These are phyloP conservation scores for Drosophila mulleri DNA, from an alignment of 2,888 invertebrate genomes.

Conservation along the genomic window DNA sequence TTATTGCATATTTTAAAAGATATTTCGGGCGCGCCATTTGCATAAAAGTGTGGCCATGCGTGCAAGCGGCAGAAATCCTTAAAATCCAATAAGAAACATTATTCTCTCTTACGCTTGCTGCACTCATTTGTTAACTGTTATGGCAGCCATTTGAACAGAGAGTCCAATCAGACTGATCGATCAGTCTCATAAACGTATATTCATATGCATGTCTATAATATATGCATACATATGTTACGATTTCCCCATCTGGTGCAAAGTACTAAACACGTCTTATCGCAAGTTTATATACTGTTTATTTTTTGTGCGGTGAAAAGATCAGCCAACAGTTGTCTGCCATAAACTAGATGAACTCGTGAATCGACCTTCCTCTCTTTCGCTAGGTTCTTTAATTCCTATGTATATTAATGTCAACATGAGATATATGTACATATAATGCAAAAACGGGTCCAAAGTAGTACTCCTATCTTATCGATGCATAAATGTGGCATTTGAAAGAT, in stretches of 20 bases:
- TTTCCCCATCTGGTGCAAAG: neutral
- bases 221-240: neutral
- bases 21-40: neutral
- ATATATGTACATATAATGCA: neutral
- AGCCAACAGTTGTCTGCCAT: neutral
- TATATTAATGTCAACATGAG: neutral
- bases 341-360: neutral
- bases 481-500: neutral
- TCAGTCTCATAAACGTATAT: neutral
- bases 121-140: neutral
- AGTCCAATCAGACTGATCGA: neutral
- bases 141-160: neutral
- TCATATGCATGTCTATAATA: neutral
- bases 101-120: neutral
- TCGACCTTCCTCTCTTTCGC: neutral
- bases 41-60: conserved; percentile 2
- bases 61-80: neutral
- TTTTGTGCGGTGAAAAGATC: neutral
- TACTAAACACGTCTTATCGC: neutral
- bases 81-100: no score
- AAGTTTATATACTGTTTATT: neutral
- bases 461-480: conserved; percentile 2
- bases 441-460: neutral
- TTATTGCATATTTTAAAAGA: neutral
- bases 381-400: no score